A percentile compares a stretch with the other conserved stretches of the same genome.
Evolutionary conservation across 2,888 invertebrate species (phyloP).

Genomic region (Conus canariensis): DNA sequence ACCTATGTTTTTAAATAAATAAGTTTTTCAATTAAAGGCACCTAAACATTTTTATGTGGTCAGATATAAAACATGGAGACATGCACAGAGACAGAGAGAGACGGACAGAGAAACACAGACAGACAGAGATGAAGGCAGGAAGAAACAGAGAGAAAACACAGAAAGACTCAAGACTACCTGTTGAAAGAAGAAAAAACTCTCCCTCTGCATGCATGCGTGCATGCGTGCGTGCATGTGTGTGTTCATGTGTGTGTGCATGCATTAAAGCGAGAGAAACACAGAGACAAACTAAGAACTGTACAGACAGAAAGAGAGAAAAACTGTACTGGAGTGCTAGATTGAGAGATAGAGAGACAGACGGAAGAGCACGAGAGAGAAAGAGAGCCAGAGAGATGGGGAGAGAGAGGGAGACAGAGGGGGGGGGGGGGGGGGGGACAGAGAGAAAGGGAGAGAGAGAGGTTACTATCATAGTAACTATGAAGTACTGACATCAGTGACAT

Average conservation of each 20-base stretch:
- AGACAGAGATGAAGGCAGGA: background rate
- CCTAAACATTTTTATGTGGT: background rate
- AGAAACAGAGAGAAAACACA: background rate
- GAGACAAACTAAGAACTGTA: too few relatives aligned
- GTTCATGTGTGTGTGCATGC: too few relatives aligned
- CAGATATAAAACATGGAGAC: too few relatives aligned
- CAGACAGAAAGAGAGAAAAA: background rate
- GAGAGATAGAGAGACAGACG: background rate
- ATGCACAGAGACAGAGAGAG: too few relatives aligned
- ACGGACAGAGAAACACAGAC: background rate
- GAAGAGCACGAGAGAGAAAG: background rate
- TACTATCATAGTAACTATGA: background rate
- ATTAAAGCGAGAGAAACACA: too few relatives aligned
- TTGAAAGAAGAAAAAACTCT: too few relatives aligned
- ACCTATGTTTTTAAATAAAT: background rate
- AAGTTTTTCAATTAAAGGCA: background rate
- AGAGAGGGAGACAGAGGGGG: background rate
- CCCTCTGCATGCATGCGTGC: too few relatives aligned
- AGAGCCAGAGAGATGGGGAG: background rate
- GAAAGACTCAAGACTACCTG: background rate
- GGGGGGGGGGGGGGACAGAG: background rate
- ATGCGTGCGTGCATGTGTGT: too few relatives aligned
- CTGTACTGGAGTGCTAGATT: background rate
- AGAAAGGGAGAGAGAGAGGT: background rate
- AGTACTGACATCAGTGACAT: conserved; percentile 90